phyloP scores from a whole-genome alignment of 2,113 vertebrate genomes.

The Glaucidium brasilianum region DNA sequence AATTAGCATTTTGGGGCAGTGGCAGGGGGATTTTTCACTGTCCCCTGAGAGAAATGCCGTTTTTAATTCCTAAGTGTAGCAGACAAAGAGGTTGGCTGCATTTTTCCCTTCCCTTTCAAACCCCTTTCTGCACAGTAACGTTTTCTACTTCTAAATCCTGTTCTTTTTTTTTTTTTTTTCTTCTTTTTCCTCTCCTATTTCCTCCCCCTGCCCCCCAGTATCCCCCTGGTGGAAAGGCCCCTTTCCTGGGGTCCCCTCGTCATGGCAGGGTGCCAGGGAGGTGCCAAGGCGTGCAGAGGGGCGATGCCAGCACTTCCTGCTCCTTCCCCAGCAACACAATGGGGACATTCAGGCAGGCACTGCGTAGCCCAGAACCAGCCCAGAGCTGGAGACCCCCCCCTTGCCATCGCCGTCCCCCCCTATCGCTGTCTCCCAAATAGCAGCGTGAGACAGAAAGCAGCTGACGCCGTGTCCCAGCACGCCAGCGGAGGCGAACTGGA shows the following conservation, averaged over 20 bases:
- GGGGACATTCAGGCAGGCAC: slow-evolving; percentile 15
- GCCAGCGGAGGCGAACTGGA: slow-evolving; percentile 24
- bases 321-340: background rate
- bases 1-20: background rate
- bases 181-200: background rate
- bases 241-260: background rate
- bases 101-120: background rate
- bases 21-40: background rate
- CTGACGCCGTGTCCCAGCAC: slow-evolving; percentile 3
- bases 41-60: background rate
- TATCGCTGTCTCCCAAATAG: background rate
- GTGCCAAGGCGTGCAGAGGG: background rate
- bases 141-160: background rate
- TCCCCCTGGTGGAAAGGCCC: background rate
- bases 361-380: background rate
- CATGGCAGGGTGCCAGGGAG: background rate
- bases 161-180: accelerated
- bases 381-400: background rate
- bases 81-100: slow-evolving; percentile 5
- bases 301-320: background rate
- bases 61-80: background rate
- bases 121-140: background rate
- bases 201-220: background rate
- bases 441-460: background rate
- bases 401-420: background rate